Conservation (phyloP, 2,797 vertebrate genomes). For the Takifugu ocellatus region DNA sequence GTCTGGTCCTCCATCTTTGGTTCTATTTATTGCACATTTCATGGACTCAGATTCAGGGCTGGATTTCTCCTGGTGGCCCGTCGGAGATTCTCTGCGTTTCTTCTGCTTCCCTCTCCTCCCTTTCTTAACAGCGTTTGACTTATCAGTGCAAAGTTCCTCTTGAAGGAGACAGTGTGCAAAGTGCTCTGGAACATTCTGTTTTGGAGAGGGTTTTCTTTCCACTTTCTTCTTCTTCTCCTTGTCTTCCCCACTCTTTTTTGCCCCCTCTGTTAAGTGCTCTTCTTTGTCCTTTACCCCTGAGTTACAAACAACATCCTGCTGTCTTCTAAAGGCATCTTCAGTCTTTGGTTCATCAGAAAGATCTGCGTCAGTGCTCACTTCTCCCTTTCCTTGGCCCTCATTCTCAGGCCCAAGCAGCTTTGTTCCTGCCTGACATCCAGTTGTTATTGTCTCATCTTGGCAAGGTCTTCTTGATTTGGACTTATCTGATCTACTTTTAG, state of each 20-base stretch:
- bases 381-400: constrained; percentile 37
- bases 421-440: constrained; percentile 16
- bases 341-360: constrained; percentile 63
- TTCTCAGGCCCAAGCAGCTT: constrained; percentile 20
- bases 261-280: constrained; percentile 17
- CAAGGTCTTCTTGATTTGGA: constrained; percentile 28
- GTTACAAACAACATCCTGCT: constrained; percentile 46
- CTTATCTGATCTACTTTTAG: constrained; percentile 63
- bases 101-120: constrained; percentile 62
- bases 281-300: constrained; percentile 49
- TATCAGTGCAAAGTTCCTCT: constrained; percentile 52
- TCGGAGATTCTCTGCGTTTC: constrained; percentile 40
- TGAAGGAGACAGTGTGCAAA: constrained; percentile 24
- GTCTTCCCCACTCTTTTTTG: constrained; percentile 22
- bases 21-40: constrained; percentile 34
- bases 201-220: constrained; percentile 32
- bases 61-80: constrained; percentile 34
- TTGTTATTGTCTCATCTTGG: constrained; percentile 26
- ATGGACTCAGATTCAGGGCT: constrained; percentile 52
- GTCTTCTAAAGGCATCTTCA: constrained; percentile 49
- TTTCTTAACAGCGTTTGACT: constrained; percentile 52
- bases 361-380: constrained; percentile 34
- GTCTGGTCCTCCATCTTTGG: constrained; percentile 35
- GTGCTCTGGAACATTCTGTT: constrained; percentile 36
- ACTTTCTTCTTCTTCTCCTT: constrained; percentile 26